Evolutionary conservation across 2,888 invertebrate genomes (phyloP).

Genomic region (Pseudococcus longispinus): DNA sequence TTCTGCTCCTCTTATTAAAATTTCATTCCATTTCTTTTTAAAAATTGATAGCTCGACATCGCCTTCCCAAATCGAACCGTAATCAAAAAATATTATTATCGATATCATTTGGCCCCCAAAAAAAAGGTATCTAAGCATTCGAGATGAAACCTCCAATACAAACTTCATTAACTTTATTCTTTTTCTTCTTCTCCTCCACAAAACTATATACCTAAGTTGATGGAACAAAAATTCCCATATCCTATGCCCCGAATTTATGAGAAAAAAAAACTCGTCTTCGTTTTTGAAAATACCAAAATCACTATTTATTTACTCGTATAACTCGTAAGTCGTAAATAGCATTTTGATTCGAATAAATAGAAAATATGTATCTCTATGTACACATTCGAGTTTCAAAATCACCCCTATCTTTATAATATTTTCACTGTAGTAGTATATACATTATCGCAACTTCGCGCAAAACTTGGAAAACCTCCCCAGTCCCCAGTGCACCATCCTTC

Average conservation of each 20-base stretch:
- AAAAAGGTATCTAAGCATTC: not conserved
- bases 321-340: not conserved
- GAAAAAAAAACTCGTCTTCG: not conserved
- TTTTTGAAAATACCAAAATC: not conserved
- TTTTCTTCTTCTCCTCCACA: not conserved
- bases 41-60: too few relatives aligned
- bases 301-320: too few relatives aligned
- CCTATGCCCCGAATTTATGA: not conserved
- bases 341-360: not conserved
- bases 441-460: not conserved
- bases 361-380: not conserved
- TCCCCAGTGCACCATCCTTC: not conserved
- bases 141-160: not conserved
- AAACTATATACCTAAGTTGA: not conserved
- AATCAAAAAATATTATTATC: not conserved
- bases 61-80: too few relatives aligned
- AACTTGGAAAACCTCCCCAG: not conserved
- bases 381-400: not conserved
- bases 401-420: not conserved
- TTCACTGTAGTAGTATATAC: not conserved
- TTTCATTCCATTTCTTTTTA: too few relatives aligned
- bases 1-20: too few relatives aligned
- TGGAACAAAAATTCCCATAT: not conserved
- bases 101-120: not conserved
- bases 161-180: not conserved